These are phyloP conservation scores for Syngnathus rostellatus DNA, from an alignment of 2,797 vertebrate genomes.

Conservation along the genomic window DNA sequence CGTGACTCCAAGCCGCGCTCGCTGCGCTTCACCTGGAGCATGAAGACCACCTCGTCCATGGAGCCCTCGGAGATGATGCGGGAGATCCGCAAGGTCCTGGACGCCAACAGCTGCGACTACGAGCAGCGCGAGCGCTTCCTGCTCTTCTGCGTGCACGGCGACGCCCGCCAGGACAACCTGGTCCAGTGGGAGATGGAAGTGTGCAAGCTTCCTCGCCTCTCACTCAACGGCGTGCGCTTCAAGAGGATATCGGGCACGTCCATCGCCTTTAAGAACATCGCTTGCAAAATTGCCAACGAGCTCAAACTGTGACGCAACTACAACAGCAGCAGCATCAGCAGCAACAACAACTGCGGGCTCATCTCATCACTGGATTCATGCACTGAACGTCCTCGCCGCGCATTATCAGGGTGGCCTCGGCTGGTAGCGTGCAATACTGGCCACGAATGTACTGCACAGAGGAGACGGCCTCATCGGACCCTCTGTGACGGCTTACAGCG, in stretches of 20 bases:
- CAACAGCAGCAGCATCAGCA: slow-evolving; percentile 30
- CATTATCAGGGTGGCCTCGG: slow-evolving; percentile 56
- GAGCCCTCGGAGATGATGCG: slow-evolving; percentile 96
- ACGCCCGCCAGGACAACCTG: slow-evolving; percentile 89
- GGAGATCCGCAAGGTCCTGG: slow-evolving; percentile 93
- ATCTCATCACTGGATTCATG: slow-evolving; percentile 62
- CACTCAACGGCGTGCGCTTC: slow-evolving; percentile 94
- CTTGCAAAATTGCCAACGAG: slow-evolving; percentile 96
- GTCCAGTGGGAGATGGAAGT: slow-evolving; percentile 99
- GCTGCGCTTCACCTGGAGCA: slow-evolving; percentile 92
- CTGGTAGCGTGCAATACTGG: slow-evolving; percentile 61
- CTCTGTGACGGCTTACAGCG: slow-evolving; percentile 42
- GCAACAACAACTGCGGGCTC: slow-evolving; percentile 41
- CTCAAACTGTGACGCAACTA: slow-evolving; percentile 83
- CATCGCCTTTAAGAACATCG: slow-evolving; percentile 98
- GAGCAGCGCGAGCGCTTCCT: slow-evolving; percentile 95
- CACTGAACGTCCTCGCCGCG: slow-evolving; percentile 53
- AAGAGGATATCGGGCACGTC: slow-evolving; percentile 97
- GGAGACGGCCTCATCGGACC: slow-evolving; percentile 46
- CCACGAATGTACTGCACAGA: slow-evolving; percentile 68
- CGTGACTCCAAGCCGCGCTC: slow-evolving; percentile 90
- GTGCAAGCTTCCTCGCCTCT: slow-evolving; percentile 93
- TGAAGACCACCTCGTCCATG: slow-evolving; percentile 98
- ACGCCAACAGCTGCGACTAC: slow-evolving; percentile 94
- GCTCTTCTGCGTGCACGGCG: slow-evolving; percentile 93